Evolutionary conservation across 2,888 invertebrate genomes (phyloP).

Genomic region (Leuctra nigra): DNA sequence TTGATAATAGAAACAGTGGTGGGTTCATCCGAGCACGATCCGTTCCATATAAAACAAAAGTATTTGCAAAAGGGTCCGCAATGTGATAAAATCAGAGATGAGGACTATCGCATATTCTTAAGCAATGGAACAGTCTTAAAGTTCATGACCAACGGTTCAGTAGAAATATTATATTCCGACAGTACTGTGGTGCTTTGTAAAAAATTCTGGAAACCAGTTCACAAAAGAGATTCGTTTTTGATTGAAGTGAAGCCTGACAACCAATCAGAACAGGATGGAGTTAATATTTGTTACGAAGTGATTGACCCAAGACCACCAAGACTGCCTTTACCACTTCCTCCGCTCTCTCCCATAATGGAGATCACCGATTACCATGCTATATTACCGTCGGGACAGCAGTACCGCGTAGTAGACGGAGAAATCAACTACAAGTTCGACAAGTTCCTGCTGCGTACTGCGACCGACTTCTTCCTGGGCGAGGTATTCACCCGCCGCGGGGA

Average conservation of each 20-base stretch:
- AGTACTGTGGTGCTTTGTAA: slow-evolving; percentile 34
- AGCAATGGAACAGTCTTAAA: slow-evolving; percentile 37
- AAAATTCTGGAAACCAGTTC: slow-evolving; percentile 27
- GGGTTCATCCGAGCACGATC: slow-evolving; percentile 31
- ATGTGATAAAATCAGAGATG: slow-evolving; percentile 26
- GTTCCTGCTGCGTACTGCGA: slow-evolving; percentile 35
- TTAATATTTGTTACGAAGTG: not conserved
- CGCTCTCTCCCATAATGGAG: slow-evolving; percentile 20
- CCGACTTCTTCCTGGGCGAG: slow-evolving; percentile 36
- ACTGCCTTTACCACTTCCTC: not conserved
- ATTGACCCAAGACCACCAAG: not conserved
- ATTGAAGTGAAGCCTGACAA: not conserved
- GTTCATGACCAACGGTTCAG: slow-evolving; percentile 34
- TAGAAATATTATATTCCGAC: slow-evolving; percentile 36
- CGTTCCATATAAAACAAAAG: slow-evolving; percentile 36
- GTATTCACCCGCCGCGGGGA: slow-evolving; percentile 36
- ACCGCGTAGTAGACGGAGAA: slow-evolving; percentile 35
- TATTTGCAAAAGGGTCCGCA: slow-evolving; percentile 32
- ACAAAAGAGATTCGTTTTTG: not conserved
- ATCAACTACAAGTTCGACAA: slow-evolving; percentile 35
- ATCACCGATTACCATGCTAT: slow-evolving; percentile 33
- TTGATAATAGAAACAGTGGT: slow-evolving; percentile 33
- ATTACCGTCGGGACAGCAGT: slow-evolving; percentile 35
- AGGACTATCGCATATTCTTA: slow-evolving; percentile 35
- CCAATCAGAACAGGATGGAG: not conserved